Conservation (phyloP, 2,113 vertebrate species). For the Bothrops jararaca region DNA sequence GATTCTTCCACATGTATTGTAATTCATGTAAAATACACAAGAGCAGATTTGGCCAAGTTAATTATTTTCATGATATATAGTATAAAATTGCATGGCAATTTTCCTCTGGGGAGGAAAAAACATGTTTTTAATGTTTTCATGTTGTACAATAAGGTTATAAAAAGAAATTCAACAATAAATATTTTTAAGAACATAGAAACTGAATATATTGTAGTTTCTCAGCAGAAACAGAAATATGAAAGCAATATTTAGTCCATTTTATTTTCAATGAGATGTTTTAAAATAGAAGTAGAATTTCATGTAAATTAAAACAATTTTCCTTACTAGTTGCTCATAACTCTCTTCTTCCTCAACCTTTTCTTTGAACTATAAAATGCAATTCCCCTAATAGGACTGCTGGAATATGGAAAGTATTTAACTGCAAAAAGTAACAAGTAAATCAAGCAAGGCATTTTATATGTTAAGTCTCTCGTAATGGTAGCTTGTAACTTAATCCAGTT, state of each 20-base stretch:
- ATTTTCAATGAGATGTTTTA: constrained; percentile 12
- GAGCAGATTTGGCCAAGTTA: not conserved
- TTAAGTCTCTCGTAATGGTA: not conserved
- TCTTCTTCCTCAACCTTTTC: not conserved
- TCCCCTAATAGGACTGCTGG: not conserved
- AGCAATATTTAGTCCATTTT: constrained; percentile 11
- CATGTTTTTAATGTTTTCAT: not conserved
- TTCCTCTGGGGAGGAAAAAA: not conserved
- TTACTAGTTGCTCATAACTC: not conserved
- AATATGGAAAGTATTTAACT: not conserved
- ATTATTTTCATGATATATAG: not conserved
- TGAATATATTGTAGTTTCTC: not conserved
- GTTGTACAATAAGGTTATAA: not conserved
- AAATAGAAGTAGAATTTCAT: constrained; percentile 8
- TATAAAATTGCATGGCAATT: not conserved
- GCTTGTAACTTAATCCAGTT: not conserved
- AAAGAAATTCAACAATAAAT: constrained; percentile 18
- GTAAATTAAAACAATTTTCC: constrained; percentile 7
- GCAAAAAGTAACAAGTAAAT: not conserved
- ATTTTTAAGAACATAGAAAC: constrained; percentile 10
- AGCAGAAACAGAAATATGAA: not conserved
- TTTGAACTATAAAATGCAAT: not conserved
- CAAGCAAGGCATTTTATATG: not conserved
- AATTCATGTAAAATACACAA: constrained; percentile 2
- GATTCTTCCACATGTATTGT: constrained; percentile 25